Evolutionary conservation across 2,113 vertebrate genomes (phyloP).

Genomic region (Sphaerodactylus townsendi): DNA sequence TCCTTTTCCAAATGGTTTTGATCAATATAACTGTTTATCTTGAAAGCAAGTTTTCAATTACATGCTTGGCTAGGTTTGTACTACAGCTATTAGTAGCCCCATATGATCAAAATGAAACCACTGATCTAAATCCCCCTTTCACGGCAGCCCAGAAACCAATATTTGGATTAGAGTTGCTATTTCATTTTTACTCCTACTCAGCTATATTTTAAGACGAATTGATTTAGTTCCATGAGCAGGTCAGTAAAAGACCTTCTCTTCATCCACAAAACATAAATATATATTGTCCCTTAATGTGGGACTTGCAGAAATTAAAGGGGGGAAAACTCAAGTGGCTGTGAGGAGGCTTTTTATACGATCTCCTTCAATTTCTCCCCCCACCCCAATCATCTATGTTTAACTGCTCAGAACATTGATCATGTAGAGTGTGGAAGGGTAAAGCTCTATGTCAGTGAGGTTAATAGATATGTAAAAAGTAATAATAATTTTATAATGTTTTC

Average conservation of each 20-base stretch:
- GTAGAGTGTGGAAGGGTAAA: not conserved
- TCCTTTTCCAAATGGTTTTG: constrained; percentile 63
- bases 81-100: constrained; percentile 76
- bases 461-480: not conserved
- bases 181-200: constrained; percentile 27
- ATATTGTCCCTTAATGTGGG: constrained; percentile 30
- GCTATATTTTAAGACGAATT: constrained; percentile 25
- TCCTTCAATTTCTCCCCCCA: not conserved
- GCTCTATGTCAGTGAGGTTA: not conserved
- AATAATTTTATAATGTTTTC: rapidly evolving
- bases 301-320: not conserved
- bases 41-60: constrained; percentile 80
- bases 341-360: not conserved
- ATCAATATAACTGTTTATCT: constrained; percentile 49
- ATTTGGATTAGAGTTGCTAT: constrained; percentile 46
- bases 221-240: not conserved
- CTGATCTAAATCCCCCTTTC: constrained; percentile 76
- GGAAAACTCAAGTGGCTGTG: not conserved
- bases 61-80: constrained; percentile 78
- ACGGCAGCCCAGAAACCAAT: constrained; percentile 52
- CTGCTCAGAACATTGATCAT: not conserved
- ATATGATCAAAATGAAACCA: constrained; percentile 80
- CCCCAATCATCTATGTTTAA: not conserved
- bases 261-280: constrained; percentile 10
- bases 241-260: constrained; percentile 13